Evolutionary conservation across 2,113 vertebrate species (phyloP), one percentile per base, ranked within the genome.

Genomic region (Sebastes fasciatus): DNA sequence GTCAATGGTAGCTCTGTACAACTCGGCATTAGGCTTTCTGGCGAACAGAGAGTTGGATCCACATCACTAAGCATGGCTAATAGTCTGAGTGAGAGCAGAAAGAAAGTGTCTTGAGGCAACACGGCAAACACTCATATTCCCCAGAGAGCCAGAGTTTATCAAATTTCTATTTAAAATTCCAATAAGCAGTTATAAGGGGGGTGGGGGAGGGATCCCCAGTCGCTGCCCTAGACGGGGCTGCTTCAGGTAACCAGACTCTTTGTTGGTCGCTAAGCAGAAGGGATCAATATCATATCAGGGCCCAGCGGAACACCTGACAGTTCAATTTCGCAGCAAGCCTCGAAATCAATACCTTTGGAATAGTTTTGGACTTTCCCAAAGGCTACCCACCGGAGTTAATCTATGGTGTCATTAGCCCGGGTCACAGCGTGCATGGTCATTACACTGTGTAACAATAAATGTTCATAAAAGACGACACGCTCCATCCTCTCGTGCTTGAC

Each of bases 211-310:
- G 48, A 14, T 78, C 45, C 49, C 57, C 64, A 19, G 55, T 19
- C 21, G 4, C 19, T 6, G 54, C 63, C 65, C 45, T 69, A 19
- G 66, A 23, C 68, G 1, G 1, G 65, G 77, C 65, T 42, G 86
- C 65, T 89, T 82, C 86, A 87, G 77, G 87, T 89, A 94, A 92
- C 86, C 83, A 88, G 91, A 89, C 77, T 91, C 82, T 93, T 86
- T 89, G 75, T 89, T 91, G 84, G 85, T 84, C 75, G 62, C 88
- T 89, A 91, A 91, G 90, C 87, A 86, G 83, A 26, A 72, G 62
- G 84, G 90, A 97, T 97, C 96, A 89, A 96, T 96, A 97, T 90
- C 94, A 96, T 95, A 96, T 95, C 94, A 97, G 94, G 82, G 86
- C 90, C 90, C 88, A 91, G 75, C 79, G 88, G 86, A 95, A 95